Base-by-base conservation (phyloP, 2,888 invertebrate genomes). In the Parascotia fuliginaria region DNA sequence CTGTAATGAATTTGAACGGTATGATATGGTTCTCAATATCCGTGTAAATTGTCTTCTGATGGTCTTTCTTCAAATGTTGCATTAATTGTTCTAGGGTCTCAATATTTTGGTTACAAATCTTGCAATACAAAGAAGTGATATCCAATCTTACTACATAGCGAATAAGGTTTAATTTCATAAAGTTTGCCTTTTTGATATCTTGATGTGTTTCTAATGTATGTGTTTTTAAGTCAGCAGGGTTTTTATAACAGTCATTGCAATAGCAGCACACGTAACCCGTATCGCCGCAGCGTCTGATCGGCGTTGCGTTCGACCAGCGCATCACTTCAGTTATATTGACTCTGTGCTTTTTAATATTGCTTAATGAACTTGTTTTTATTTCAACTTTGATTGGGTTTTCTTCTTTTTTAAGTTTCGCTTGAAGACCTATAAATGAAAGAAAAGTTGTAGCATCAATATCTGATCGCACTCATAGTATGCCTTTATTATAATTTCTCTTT, bases 1-100 rank as follows among this genome's bases (percentile, higher is more conserved):
- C 70, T 1, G 54, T 55, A 0, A 66, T 55, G 32, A 82, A 81
- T 43, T 79, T 76, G 28, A 79, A 77, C 0, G 79, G 70, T 0
- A 82, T 46, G 1, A 85, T 77, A 38, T 75, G 78, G 22, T 72
- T 81, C 32, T 77, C 72, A 4, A 82, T 57, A 36, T 78, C 75
- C 0, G 56, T 67, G 39, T 74, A 63, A 0, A 82, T 40, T 0
- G 36, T 39, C 45, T 70, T 77, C 0, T 68, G 22, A 46, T 85
- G 85, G 0, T 33, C 52, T 0, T 45, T 32, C 15, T 49, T 69
- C 0, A 81, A 47, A 64, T 80, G 81, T 0, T 52, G 46, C 1
- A 75, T 45, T 1, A 81, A 42, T 4, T 66, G 49, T 12, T 78
- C 76, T 2, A 82, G 42, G 0, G 49, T 60, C 9, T 71, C 62